phyloP scores from a whole-genome alignment of 2,888 invertebrate species.

The Drosophila aldrichi region DNA sequence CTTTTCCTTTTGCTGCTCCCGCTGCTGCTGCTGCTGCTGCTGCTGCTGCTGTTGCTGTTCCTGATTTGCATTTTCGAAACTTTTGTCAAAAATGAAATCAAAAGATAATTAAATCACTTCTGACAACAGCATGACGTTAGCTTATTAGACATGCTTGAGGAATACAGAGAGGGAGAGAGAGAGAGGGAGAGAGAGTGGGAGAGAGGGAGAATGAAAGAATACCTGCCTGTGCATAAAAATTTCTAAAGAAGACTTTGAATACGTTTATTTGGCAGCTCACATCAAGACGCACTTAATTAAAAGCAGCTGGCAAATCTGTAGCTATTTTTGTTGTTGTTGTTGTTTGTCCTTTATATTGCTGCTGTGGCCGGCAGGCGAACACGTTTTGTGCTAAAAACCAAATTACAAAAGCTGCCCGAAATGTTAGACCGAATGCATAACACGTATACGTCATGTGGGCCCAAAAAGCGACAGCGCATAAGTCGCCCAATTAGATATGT shows the following conservation, averaged over 20 bases:
- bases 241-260: conserved; percentile 30
- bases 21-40: conserved; percentile 14
- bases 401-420: conserved; percentile 72
- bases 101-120: conserved; percentile 63
- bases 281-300: conserved; percentile 56
- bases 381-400: conserved; percentile 54
- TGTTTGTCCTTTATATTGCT: not conserved
- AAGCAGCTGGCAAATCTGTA: not conserved
- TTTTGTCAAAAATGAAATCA: conserved; percentile 43
- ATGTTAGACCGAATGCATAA: conserved; percentile 51
- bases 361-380: conserved; percentile 22
- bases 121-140: conserved; percentile 18
- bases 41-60: conserved; percentile 17
- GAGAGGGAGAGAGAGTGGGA: not conserved
- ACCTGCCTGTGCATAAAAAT: conserved; percentile 14
- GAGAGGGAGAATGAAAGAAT: not conserved
- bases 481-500: conserved; percentile 74
- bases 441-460: conserved; percentile 71
- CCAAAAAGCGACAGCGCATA: conserved; percentile 45
- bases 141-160: conserved; percentile 2
- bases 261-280: conserved; percentile 21
- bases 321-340: not conserved
- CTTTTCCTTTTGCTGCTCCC: conserved; percentile 6
- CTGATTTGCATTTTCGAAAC: conserved; percentile 46
- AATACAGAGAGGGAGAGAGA: not conserved